phyloP scores from a whole-genome alignment of 2,888 invertebrate species.

The Chirona hameri region DNA sequence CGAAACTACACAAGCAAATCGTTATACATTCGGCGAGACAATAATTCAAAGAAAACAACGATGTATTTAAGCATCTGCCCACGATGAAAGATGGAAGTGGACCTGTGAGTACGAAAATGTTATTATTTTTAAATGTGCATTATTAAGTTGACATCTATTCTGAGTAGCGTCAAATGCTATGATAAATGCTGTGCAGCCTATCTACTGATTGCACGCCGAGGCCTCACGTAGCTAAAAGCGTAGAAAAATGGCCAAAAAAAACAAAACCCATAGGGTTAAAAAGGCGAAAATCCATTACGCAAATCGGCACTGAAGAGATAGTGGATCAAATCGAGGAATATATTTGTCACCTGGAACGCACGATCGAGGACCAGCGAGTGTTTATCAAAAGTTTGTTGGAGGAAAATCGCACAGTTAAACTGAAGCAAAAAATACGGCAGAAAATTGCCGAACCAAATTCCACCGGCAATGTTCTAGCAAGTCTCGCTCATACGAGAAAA shows the following conservation, averaged over 20 bases:
- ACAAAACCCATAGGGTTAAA: background rate
- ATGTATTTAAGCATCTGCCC: background rate
- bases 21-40: too few relatives aligned
- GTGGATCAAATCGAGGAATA: background rate
- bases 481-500: background rate
- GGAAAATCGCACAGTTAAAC: background rate
- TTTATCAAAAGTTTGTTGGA: slow-evolving; percentile 8
- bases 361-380: background rate
- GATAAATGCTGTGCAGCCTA: background rate
- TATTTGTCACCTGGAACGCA: background rate
- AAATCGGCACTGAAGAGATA: background rate
- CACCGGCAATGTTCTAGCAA: background rate
- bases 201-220: background rate
- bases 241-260: background rate
- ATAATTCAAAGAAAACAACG: too few relatives aligned
- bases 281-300: background rate
- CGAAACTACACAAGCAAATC: too few relatives aligned
- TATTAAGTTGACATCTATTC: background rate
- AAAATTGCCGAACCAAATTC: background rate
- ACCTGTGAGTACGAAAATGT: background rate
- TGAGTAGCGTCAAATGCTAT: background rate
- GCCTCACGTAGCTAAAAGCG: background rate
- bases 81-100: background rate
- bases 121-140: background rate
- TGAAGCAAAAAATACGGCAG: background rate